Evolutionary conservation across 2,888 invertebrate genomes (phyloP).

Genomic region (Chrysodeixis includens): DNA sequence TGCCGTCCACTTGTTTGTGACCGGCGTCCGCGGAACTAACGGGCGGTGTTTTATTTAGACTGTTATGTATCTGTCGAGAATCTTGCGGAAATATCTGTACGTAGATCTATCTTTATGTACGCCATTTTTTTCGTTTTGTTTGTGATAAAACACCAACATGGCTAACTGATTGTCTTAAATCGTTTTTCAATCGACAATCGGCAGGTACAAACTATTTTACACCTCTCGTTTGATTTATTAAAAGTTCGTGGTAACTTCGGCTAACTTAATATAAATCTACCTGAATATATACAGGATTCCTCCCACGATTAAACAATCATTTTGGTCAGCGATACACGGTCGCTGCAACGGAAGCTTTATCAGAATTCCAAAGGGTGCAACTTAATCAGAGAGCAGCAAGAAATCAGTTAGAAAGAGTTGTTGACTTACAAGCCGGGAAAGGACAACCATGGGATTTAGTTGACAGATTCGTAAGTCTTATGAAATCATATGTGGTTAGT

Average conservation of each 20-base stretch:
- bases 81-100: neutral
- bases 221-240: neutral
- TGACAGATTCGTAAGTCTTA: conserved; percentile 89
- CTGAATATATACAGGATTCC: conserved; percentile 88
- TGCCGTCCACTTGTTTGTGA: conserved; percentile 54
- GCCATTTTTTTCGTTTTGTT: neutral
- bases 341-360: conserved; percentile 92
- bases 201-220: too few relatives aligned
- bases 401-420: conserved; percentile 89
- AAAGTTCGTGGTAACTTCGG: too few relatives aligned
- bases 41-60: conserved; percentile 42
- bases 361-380: conserved; percentile 91
- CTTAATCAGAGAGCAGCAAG: conserved; percentile 88
- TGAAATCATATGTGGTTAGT: conserved; percentile 10
- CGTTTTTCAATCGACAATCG: too few relatives aligned
- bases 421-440: conserved; percentile 90
- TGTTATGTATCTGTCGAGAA: conserved; percentile 21
- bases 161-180: neutral
- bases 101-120: neutral
- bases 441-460: conserved; percentile 90
- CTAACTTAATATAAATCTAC: conserved; percentile 11
- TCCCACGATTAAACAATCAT: conserved; percentile 91
- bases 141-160: too few relatives aligned
- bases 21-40: conserved; percentile 39
- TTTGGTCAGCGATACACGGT: conserved; percentile 93